Base-by-base conservation (phyloP, 2,888 invertebrate species). In the Rhogogaster chlorosoma region DNA sequence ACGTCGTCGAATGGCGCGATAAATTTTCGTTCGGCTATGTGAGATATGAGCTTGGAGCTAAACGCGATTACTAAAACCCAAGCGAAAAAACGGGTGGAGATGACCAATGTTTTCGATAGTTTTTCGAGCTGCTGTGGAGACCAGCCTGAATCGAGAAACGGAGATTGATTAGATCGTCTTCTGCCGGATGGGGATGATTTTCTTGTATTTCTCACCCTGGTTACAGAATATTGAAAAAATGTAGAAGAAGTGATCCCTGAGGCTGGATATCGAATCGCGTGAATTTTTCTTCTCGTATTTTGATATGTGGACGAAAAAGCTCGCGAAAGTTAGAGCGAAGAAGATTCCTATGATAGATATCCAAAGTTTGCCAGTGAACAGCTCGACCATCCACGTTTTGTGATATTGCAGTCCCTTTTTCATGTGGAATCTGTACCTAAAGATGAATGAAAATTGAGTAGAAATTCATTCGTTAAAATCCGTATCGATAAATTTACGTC, bases 41-140 rank as follows among this genome's bases (percentile, higher is more conserved):
- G 86, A 38, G 88, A 87, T 83, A 89, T 88, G 9, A 90, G 86
- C 78, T 88, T 78, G 0, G 89, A 87, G 32, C 86, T 88, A 70
- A 87, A 85, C 2, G 87, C 85, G 15, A 88, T 83, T 0, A 89
- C n/a, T 9, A 88, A n/a, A n/a, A 90, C 22, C 88, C 88, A 89
- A 18, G 88, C 86, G 22, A 71, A 42, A 9, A 78, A 10, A 10
- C 82, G 64, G 4, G 67, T 83, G 12, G 82, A 42, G n/a, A 83
- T 15, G 5, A 83, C 9, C 9, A 83, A 38, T 10, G 67, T 83
- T 38, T 67, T 83, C 18, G 82, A 38, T 45, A 29, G 45, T 45
- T 67, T 83, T 42, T 42, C 29, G 3, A 83, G 36, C n/a, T 38
- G 42, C 2, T n/a, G 15, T 26, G 82, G 82, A 29, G 57, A 10